Evolutionary conservation across 2,113 vertebrate genomes (phyloP).

Genomic region (Hypocryptadius cinnamomeus): DNA sequence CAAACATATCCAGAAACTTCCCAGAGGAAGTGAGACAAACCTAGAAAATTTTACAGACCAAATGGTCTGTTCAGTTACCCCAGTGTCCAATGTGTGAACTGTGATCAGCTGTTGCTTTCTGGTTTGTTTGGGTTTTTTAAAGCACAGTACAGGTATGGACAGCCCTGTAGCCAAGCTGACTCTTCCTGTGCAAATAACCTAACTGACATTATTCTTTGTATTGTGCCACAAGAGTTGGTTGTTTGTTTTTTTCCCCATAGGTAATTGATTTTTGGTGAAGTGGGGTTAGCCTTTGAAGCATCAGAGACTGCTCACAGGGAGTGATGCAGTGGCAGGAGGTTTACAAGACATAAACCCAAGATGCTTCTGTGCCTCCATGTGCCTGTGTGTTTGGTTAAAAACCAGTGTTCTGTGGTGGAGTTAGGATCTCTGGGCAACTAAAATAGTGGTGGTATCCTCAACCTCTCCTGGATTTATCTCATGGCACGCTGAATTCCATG

Average conservation of each 20-base stretch:
- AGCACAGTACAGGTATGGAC: neutral
- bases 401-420: neutral
- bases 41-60: neutral
- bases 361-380: neutral
- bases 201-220: neutral
- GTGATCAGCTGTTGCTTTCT: neutral
- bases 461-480: neutral
- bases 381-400: neutral
- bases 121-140: neutral
- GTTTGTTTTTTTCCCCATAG: neutral
- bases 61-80: neutral
- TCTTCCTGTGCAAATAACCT: neutral
- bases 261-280: neutral
- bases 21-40: neutral
- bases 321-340: neutral
- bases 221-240: neutral
- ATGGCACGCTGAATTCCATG: neutral
- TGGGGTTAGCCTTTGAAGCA: neutral
- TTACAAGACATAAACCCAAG: neutral
- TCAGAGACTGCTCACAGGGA: neutral
- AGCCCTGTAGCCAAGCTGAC: neutral
- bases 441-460: neutral
- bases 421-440: neutral
- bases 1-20: neutral
- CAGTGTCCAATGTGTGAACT: neutral